These are phyloP conservation scores for Vombatus ursinus DNA, from an alignment of 2,113 vertebrate species.

Conservation along the genomic window DNA sequence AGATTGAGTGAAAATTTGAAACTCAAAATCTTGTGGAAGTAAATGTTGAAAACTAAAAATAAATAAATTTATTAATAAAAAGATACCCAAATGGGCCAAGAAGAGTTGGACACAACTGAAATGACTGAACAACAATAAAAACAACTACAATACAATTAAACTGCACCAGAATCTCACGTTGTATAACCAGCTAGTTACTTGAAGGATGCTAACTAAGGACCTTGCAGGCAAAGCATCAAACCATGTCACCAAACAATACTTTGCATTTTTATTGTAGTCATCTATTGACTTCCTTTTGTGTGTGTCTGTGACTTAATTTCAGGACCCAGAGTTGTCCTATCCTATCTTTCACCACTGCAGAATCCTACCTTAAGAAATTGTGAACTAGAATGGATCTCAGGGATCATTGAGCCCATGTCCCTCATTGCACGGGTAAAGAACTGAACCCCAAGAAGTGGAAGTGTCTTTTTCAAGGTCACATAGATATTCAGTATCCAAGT, in stretches of 20 bases:
- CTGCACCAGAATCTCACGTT: neutral
- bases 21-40: too few species aligned
- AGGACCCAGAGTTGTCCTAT: neutral
- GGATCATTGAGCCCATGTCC: neutral
- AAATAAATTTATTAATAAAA: too few species aligned
- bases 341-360: neutral
- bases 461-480: neutral
- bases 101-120: neutral
- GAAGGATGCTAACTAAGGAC: neutral
- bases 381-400: neutral
- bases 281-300: neutral
- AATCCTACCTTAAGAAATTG: neutral
- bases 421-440: slow-evolving; percentile 37
- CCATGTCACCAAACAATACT: neutral
- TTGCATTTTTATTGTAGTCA: neutral
- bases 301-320: neutral
- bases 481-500: neutral
- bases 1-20: too few species aligned
- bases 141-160: neutral
- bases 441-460: neutral
- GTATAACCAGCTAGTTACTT: neutral
- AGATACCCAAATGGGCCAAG: too few species aligned
- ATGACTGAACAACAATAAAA: neutral
- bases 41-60: too few species aligned
- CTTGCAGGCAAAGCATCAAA: neutral